Conservation (phyloP, 2,113 vertebrate genomes). For the Nannospalax galili region DNA sequence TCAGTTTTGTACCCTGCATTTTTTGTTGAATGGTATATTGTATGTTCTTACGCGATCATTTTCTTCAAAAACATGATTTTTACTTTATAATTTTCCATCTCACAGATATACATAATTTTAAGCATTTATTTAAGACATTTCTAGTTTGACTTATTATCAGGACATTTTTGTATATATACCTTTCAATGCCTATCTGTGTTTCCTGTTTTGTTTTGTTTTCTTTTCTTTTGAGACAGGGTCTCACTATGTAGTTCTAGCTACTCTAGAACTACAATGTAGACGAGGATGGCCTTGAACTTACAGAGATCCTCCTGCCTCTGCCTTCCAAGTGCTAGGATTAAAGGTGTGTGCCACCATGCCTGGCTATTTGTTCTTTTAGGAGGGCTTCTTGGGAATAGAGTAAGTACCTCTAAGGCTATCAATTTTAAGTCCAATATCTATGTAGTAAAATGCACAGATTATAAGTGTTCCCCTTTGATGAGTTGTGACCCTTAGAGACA, state of each 20-base stretch:
- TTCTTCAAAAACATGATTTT: not conserved
- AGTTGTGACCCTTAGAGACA: not conserved
- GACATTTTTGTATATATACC: not conserved
- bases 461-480: not conserved
- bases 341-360: too few relatives aligned
- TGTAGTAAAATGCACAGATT: not conserved
- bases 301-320: too few relatives aligned
- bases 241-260: too few relatives aligned
- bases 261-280: too few relatives aligned
- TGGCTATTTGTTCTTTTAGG: not conserved
- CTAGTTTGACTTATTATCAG: not conserved
- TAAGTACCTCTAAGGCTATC: not conserved
- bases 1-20: not conserved
- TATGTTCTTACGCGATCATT: not conserved
- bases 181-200: conserved; percentile 3
- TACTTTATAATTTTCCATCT: not conserved
- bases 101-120: not conserved
- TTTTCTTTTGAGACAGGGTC: too few relatives aligned
- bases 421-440: not conserved
- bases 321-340: too few relatives aligned
- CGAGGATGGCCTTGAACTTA: too few relatives aligned
- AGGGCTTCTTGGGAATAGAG: not conserved
- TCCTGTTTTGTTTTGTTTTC: not conserved
- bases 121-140: not conserved
- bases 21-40: not conserved